Conservation (phyloP, 2,888 invertebrate species). For the Napeogenes inachia region DNA sequence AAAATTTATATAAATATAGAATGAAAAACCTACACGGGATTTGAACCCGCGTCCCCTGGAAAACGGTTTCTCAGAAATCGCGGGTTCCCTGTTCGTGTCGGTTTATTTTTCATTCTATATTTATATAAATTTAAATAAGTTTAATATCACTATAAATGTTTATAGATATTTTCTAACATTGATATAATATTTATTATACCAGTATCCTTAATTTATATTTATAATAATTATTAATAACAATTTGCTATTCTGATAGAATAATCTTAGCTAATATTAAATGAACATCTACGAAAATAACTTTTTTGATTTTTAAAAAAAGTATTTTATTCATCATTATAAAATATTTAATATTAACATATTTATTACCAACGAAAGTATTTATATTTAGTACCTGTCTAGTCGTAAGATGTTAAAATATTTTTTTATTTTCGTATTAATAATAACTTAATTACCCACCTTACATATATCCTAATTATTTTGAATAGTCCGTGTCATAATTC, state of each 20-base stretch:
- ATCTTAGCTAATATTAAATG: too few species aligned
- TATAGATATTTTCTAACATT: neutral
- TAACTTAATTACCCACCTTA: constrained; percentile 49
- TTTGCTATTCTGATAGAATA: too few species aligned
- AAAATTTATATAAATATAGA: too few species aligned
- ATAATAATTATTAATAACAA: neutral
- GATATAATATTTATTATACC: neutral
- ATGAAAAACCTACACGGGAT: too few species aligned
- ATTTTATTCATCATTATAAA: neutral
- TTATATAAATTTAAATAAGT: too few species aligned
- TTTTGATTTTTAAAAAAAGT: neutral
- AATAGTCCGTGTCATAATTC: too few species aligned
- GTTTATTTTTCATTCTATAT: too few species aligned
- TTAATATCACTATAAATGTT: neutral
- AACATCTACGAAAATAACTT: neutral
- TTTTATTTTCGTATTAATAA: constrained; percentile 38
- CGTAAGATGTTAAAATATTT: constrained; percentile 54
- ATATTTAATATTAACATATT: constrained; percentile 35
- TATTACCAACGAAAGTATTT: constrained; percentile 62
- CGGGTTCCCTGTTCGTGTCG: too few species aligned
- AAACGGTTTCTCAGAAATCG: too few species aligned
- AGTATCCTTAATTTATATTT: neutral
- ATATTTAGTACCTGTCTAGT: constrained; percentile 76
- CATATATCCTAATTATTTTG: neutral
- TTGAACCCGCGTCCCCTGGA: too few species aligned